A percentile compares a stretch with the other conserved stretches of the same genome.
These are phyloP conservation scores for Peromyscus melanophrys DNA, from an alignment of 2,797 vertebrate genomes.

Conservation along the genomic window DNA sequence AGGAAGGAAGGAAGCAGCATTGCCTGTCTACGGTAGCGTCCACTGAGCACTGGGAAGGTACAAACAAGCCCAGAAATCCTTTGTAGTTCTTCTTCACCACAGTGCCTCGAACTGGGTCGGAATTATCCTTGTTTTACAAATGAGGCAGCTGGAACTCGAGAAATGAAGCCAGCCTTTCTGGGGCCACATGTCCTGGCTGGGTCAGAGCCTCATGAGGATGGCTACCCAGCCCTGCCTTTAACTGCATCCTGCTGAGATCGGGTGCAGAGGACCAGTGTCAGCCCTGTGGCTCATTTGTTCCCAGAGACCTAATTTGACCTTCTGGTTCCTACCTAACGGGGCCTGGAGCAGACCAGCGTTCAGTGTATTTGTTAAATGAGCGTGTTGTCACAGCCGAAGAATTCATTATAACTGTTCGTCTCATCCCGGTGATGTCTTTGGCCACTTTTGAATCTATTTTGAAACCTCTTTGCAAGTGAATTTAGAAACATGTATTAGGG, in stretches of 20 bases:
- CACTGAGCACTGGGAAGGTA: slow-evolving; percentile 55
- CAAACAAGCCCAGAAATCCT: slow-evolving; percentile 64
- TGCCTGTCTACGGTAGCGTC: slow-evolving; percentile 46
- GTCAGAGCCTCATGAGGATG: background rate
- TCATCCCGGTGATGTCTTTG: slow-evolving; percentile 33
- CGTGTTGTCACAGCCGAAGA: slow-evolving; percentile 35
- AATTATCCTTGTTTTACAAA: slow-evolving; percentile 84
- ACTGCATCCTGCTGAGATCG: background rate
- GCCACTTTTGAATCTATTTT: slow-evolving; percentile 37
- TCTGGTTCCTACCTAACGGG: background rate
- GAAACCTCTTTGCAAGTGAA: slow-evolving; percentile 46
- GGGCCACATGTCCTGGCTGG: background rate
- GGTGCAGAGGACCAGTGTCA: background rate
- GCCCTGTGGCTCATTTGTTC: background rate
- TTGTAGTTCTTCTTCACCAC: slow-evolving; percentile 54
- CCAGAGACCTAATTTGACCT: slow-evolving; percentile 34
- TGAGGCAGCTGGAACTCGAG: slow-evolving; percentile 66
- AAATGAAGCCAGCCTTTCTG: slow-evolving; percentile 54
- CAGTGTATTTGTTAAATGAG: slow-evolving; percentile 29
- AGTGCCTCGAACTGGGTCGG: slow-evolving; percentile 77
- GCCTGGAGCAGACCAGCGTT: background rate
- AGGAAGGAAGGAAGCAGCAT: slow-evolving; percentile 60
- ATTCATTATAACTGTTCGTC: slow-evolving; percentile 27
- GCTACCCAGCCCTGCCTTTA: background rate
- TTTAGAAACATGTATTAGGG: background rate